Base-by-base conservation (phyloP, 2,797 vertebrate species). In the Gymnoscopelus braueri region DNA sequence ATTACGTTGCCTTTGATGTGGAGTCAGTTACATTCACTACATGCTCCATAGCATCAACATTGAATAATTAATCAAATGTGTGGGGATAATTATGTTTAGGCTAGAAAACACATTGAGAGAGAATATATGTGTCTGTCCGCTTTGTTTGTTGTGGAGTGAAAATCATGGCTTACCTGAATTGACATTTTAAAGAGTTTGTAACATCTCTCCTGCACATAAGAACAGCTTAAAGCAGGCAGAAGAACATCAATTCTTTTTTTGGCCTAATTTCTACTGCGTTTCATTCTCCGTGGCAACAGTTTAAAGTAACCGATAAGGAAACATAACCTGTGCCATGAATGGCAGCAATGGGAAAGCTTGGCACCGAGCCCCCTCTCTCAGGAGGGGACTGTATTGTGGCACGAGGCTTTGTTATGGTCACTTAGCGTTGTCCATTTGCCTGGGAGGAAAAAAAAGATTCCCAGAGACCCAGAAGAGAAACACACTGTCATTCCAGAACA, bases 401-500 rank as follows among this genome's bases (percentile, higher is more conserved):
- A 68, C 72, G 63, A 63, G 69, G 48, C 78, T 87, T 84, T 84
- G 74, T 86, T 79, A 72, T 71, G 80, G 78, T 69, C 86, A 81
- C 62, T 82, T 69, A 29, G 63, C 76, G 52, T 65, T 73, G 71
- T 82, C 71, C 7, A 3, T 23, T 23, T 14, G 65, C 67, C 32
- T 60, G 47, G 48, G 71, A 67, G 39, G 65, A 71, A 53, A 63
- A 61, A 73, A 62, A 35, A 58, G 67, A 74, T 60, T 64, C 49
- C 29, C 55, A 39, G 39, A 44, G 39, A 44, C 15, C 35, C 23
- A 32, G 49, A 78, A 71, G 72, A 88, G 75, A 88, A 88, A 79
- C 64, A 61, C 73, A 70, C 84, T 87, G 78, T 86, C 84, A 76
- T 59, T 62, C 51, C 75, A 65, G 82, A 88, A 90, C 86, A 91